These are phyloP conservation scores for Papilio elwesi DNA, from an alignment of 2,888 invertebrate species.

Conservation along the genomic window DNA sequence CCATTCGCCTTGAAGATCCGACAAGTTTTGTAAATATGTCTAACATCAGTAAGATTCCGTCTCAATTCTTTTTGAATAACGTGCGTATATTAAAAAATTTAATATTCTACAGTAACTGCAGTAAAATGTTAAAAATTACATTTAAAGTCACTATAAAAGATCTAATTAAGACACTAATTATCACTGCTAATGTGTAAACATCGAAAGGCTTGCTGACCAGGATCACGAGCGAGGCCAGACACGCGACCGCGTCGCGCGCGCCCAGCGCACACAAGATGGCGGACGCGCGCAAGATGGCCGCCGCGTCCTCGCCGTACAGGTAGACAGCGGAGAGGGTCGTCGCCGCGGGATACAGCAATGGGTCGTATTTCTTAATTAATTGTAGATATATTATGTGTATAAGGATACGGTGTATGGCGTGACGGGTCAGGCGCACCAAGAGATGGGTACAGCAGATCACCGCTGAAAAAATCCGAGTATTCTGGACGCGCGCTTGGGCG, in stretches of 20 bases:
- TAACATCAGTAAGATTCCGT: not conserved
- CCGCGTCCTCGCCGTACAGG: slow-evolving; percentile 56
- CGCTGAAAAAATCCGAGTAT: slow-evolving; percentile 82
- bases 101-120: slow-evolving; percentile 52
- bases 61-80: slow-evolving; percentile 18
- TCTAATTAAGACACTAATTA: slow-evolving; percentile 71
- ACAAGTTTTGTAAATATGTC: slow-evolving; percentile 10
- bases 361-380: slow-evolving; percentile 61
- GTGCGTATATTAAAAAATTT: slow-evolving; percentile 32
- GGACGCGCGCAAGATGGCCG: slow-evolving; percentile 52
- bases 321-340: slow-evolving; percentile 55
- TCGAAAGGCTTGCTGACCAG: slow-evolving; percentile 72
- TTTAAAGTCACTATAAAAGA: slow-evolving; percentile 66
- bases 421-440: slow-evolving; percentile 57
- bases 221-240: slow-evolving; percentile 62
- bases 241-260: slow-evolving; percentile 54
- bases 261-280: slow-evolving; percentile 63
- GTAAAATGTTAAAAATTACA: slow-evolving; percentile 65
- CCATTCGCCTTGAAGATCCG: slow-evolving; percentile 62
- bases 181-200: slow-evolving; percentile 72
- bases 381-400: slow-evolving; percentile 64
- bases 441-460: slow-evolving; percentile 74
- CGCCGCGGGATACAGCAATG: slow-evolving; percentile 58
- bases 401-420: slow-evolving; percentile 65
- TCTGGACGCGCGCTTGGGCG: slow-evolving; percentile 68